phyloP scores from a whole-genome alignment of 2,797 vertebrate species.

The Octomys mimax region DNA sequence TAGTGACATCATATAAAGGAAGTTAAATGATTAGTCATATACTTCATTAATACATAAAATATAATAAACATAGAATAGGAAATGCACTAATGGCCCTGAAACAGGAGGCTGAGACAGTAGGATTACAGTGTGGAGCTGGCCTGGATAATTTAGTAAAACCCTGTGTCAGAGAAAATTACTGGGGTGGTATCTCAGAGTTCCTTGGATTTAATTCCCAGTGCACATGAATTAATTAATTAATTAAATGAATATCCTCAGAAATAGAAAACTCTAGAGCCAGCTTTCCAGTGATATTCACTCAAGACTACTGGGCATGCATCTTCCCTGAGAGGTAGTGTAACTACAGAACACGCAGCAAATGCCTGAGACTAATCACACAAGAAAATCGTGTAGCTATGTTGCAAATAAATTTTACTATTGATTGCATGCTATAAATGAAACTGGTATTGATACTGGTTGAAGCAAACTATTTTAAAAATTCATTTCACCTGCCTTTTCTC shows the following conservation, averaged over 20 bases:
- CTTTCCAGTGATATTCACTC: not conserved
- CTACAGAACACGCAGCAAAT: not conserved
- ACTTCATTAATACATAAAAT: not conserved
- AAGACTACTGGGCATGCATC: not conserved
- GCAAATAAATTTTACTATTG: not conserved
- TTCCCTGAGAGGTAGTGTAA: not conserved
- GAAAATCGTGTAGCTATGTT: not conserved
- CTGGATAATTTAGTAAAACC: not conserved
- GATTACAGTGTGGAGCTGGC: too few relatives aligned
- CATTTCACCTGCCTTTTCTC: not conserved
- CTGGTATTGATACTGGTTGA: not conserved
- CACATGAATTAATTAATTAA: not conserved
- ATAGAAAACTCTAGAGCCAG: not conserved
- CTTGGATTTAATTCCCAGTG: not conserved
- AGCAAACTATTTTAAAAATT: not conserved
- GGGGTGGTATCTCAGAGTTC: too few relatives aligned
- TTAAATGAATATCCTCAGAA: not conserved
- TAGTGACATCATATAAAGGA: not conserved
- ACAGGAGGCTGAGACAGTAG: not conserved
- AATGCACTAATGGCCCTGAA: not conserved
- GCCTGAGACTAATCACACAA: not conserved
- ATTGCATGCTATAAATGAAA: constrained; percentile 6
- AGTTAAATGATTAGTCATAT: not conserved
- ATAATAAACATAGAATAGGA: not conserved
- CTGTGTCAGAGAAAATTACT: not conserved